Percentiles rank a stretch among this genome's conserved stretches.
Conservation (phyloP, 2,888 invertebrate species). For the Meteorus cinctellus region DNA sequence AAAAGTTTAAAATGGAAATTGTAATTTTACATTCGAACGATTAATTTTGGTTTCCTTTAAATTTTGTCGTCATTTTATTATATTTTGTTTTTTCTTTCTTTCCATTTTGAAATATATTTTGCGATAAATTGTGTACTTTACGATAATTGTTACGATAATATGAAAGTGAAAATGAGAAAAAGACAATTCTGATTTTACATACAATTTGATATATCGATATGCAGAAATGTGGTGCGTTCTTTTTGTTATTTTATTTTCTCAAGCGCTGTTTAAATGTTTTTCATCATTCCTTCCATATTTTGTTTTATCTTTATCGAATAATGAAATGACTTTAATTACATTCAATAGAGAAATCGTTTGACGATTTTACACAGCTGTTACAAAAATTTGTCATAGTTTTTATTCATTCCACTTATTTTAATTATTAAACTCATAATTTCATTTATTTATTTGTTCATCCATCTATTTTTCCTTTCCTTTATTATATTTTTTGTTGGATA, state of each 20-base stretch:
- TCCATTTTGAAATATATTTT: background rate
- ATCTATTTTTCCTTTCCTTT: background rate
- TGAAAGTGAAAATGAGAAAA: conserved; percentile 1
- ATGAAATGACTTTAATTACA: background rate
- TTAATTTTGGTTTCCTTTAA: too few species aligned
- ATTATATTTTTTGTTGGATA: background rate
- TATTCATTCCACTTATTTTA: too few species aligned
- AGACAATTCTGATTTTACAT: background rate
- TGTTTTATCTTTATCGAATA: background rate
- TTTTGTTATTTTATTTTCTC: background rate
- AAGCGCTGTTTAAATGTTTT: background rate
- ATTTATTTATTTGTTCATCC: background rate
- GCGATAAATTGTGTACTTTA: background rate
- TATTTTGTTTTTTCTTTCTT: background rate
- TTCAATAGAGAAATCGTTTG: background rate
- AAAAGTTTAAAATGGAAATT: too few species aligned
- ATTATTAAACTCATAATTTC: too few species aligned
- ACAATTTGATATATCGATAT: background rate
- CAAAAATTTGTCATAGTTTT: background rate
- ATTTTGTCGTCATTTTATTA: background rate
- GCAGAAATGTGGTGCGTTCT: background rate
- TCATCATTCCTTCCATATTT: background rate
- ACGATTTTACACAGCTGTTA: background rate
- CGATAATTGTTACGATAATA: background rate
- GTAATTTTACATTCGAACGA: too few species aligned